These are phyloP conservation scores for Limnephilus rhombicus DNA, from an alignment of 2,888 invertebrate species.

Conservation along the genomic window DNA sequence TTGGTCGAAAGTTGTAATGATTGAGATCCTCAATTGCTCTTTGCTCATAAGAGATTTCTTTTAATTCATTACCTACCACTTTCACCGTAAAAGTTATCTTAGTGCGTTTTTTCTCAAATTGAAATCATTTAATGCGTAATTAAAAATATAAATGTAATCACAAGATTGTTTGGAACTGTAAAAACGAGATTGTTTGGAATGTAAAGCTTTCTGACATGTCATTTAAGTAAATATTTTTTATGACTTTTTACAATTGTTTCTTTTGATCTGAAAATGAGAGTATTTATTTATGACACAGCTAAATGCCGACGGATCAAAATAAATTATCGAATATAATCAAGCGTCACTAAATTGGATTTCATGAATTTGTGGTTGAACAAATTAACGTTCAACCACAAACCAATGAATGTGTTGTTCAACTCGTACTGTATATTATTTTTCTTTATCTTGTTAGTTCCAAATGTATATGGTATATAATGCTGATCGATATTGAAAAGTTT, in stretches of 20 bases:
- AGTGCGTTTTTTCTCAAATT: neutral
- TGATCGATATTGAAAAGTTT: too few species aligned
- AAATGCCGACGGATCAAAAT: neutral
- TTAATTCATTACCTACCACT: neutral
- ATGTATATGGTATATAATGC: too few species aligned
- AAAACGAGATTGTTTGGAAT: too few species aligned
- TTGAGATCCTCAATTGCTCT: neutral
- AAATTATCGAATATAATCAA: neutral
- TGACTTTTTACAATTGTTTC: neutral
- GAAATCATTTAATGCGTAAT: neutral
- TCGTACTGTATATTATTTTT: too few species aligned
- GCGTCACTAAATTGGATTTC: too few species aligned
- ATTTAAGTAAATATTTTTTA: neutral
- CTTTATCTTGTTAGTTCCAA: too few species aligned
- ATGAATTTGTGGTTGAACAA: too few species aligned
- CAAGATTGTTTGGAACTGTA: neutral
- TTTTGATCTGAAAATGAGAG: neutral
- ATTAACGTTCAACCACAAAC: too few species aligned
- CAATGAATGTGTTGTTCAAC: too few species aligned
- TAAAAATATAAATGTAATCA: neutral
- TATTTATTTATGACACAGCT: neutral
- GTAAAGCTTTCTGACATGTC: neutral
- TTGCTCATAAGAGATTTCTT: neutral
- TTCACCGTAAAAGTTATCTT: neutral
- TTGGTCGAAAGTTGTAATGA: constrained; percentile 19